Conservation (phyloP, 2,113 vertebrate species). For the Chitala chitala region DNA sequence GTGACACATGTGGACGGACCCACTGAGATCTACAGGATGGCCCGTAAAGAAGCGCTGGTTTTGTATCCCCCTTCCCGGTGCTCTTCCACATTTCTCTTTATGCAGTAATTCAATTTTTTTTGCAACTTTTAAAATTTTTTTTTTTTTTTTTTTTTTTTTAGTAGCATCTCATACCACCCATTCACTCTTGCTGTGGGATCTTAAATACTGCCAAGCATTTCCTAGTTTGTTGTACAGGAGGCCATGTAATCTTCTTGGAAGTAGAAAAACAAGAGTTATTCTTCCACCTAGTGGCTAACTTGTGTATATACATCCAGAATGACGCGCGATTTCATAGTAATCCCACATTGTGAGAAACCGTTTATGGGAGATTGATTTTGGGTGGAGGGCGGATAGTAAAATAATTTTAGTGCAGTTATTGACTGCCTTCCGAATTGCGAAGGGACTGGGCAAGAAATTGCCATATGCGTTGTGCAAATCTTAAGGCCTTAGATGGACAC, state of each 20-base stretch:
- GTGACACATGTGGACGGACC: constrained; percentile 88
- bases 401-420: background rate
- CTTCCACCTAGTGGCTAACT: constrained; percentile 1
- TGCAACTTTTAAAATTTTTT: background rate
- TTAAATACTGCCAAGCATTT: background rate
- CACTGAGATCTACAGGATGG: constrained; percentile 88
- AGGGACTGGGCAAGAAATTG: background rate
- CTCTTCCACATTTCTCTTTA: background rate
- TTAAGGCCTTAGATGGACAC: too few species aligned
- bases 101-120: background rate
- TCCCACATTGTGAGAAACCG: background rate
- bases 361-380: background rate
- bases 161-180: background rate
- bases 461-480: background rate
- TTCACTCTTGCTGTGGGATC: background rate
- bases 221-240: background rate
- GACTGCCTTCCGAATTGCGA: background rate
- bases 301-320: background rate
- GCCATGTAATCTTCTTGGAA: background rate
- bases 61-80: constrained; percentile 50
- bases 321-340: background rate
- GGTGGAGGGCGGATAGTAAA: background rate
- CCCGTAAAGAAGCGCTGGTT: constrained; percentile 88
- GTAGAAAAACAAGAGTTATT: background rate
- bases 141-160: background rate